Conservation (phyloP, 2,113 vertebrate genomes). For the Lepus europaeus region DNA sequence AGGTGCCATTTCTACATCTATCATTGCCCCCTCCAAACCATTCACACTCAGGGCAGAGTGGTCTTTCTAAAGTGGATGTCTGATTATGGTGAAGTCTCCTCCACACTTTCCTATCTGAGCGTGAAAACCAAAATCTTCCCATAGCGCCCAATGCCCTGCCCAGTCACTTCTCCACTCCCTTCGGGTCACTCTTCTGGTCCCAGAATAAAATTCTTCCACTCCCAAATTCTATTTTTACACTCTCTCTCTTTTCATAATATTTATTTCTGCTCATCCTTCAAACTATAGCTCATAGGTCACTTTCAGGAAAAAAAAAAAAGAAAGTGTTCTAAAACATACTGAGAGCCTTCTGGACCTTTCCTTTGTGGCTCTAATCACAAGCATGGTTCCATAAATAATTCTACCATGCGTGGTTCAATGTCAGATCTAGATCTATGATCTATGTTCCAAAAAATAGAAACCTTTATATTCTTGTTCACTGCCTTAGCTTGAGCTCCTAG, state of each 20-base stretch:
- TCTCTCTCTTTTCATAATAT: background rate
- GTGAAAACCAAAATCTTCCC: background rate
- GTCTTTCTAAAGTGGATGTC: background rate
- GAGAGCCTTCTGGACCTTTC: background rate
- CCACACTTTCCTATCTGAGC: background rate
- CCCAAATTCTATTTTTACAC: background rate
- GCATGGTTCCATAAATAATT: background rate
- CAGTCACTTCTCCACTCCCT: background rate
- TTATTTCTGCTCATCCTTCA: background rate
- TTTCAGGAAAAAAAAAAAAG: background rate
- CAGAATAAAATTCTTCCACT: background rate
- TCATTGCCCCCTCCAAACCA: background rate
- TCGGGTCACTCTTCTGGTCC: background rate
- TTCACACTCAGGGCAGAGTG: background rate
- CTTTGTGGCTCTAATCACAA: background rate
- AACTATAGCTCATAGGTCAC: background rate
- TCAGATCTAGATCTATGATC: background rate
- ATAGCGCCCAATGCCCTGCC: background rate
- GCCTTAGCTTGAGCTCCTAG: background rate
- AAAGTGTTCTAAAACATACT: background rate
- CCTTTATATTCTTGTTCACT: background rate
- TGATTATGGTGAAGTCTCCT: background rate
- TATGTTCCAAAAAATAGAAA: background rate
- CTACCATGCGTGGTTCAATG: background rate
- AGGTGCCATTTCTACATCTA: background rate